Evolutionary conservation across 2,888 invertebrate species (phyloP).

Genomic region (Ennomos quercinarius): DNA sequence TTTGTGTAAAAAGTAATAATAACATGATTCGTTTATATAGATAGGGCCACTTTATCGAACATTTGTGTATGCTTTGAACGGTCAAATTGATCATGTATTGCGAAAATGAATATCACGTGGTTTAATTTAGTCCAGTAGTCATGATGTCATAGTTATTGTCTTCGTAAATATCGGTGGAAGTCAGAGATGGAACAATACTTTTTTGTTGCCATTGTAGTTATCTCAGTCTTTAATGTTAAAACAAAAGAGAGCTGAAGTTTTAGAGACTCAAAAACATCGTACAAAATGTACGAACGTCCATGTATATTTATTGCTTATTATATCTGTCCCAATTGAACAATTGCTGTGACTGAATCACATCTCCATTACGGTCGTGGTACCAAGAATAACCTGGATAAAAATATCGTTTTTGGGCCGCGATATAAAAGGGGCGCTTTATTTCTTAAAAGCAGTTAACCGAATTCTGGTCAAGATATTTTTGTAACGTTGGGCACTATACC

Average conservation of each 20-base stretch:
- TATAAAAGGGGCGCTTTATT: constrained; percentile 3
- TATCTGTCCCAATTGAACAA: constrained; percentile 12
- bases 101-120: constrained; percentile 12
- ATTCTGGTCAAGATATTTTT: constrained; percentile 10
- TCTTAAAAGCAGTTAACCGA: constrained; percentile 18
- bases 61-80: constrained; percentile 23
- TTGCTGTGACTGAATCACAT: background rate
- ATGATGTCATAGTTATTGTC: constrained; percentile 8
- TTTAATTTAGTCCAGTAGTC: background rate
- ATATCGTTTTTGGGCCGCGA: background rate
- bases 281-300: too few relatives aligned
- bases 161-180: background rate
- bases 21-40: constrained; percentile 6
- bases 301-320: too few relatives aligned
- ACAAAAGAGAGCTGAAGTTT: too few relatives aligned
- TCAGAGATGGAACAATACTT: too few relatives aligned
- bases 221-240: too few relatives aligned
- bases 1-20: constrained; percentile 2
- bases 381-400: too few relatives aligned
- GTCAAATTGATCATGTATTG: constrained; percentile 14
- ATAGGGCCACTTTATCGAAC: constrained; percentile 22
- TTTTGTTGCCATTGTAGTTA: too few relatives aligned
- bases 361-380: background rate
- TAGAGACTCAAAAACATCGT: too few relatives aligned
- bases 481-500: too few relatives aligned